A percentile compares a stretch with the other conserved stretches of the same genome.
These are phyloP conservation scores for Nothura maculosa DNA, from an alignment of 2,797 vertebrate genomes.

Conservation along the genomic window DNA sequence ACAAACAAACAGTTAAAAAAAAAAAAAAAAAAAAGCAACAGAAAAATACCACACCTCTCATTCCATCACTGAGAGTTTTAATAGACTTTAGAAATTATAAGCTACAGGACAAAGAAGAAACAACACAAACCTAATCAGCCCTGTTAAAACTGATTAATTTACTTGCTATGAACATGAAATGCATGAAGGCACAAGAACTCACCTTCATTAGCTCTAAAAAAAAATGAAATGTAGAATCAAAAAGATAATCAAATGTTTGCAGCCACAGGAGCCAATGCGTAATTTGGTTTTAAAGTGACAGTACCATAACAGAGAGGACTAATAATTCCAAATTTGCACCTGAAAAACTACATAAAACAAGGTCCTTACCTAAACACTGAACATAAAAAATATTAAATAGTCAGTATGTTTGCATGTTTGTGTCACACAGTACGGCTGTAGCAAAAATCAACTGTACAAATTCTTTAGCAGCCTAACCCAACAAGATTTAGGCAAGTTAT, in stretches of 20 bases:
- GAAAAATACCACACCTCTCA: background rate
- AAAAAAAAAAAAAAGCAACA: background rate
- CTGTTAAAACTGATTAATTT: background rate
- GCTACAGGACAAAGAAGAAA: background rate
- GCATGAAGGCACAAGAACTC: background rate
- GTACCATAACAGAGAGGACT: background rate
- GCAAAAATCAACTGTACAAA: accelerated
- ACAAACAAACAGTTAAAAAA: background rate
- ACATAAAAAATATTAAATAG: background rate
- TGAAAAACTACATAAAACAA: background rate
- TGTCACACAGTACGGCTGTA: background rate
- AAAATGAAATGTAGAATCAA: background rate
- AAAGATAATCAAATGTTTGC: background rate
- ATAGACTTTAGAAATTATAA: background rate
- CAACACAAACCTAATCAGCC: accelerated
- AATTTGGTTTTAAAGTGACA: background rate
- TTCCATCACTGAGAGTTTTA: accelerated
- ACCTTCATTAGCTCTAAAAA: background rate
- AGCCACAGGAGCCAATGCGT: accelerated
- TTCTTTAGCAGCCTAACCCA: background rate
- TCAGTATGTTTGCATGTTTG: accelerated
- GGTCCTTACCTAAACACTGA: background rate
- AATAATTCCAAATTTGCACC: background rate
- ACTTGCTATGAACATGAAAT: accelerated
- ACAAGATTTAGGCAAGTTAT: background rate